Evolutionary conservation across 2,113 vertebrate species (phyloP).

Genomic region (Melanostigma gelatinosum): DNA sequence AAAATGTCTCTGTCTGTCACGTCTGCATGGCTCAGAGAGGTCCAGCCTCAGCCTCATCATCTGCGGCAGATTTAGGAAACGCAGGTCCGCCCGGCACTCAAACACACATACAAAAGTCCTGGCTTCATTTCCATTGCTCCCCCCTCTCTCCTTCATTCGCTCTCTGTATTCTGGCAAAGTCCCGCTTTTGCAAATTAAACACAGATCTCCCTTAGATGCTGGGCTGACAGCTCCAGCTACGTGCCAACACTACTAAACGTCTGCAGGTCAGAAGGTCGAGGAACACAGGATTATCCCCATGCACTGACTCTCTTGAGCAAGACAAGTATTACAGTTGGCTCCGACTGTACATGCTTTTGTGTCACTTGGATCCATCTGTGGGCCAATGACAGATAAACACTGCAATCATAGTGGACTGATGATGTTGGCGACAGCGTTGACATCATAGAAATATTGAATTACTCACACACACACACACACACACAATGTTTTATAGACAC

Average conservation of each 20-base stretch:
- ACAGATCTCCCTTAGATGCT: constrained; percentile 79
- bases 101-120: constrained; percentile 54
- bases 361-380: constrained; percentile 61
- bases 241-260: constrained; percentile 80
- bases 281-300: constrained; percentile 73
- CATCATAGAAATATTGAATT: constrained; percentile 50
- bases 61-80: constrained; percentile 37
- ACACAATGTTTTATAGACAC: constrained; percentile 9
- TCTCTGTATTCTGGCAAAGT: constrained; percentile 67
- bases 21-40: constrained; percentile 22
- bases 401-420: constrained; percentile 49
- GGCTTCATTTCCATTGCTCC: constrained; percentile 46
- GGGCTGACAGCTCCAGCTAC: constrained; percentile 78
- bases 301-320: constrained; percentile 66
- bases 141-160: constrained; percentile 49
- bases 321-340: constrained; percentile 69
- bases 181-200: constrained; percentile 78
- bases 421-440: constrained; percentile 55
- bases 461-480: constrained; percentile 42
- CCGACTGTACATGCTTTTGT: constrained; percentile 53
- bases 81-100: constrained; percentile 26
- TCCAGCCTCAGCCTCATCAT: constrained; percentile 42
- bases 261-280: constrained; percentile 69
- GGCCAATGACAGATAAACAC: constrained; percentile 47
- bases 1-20: constrained; percentile 33